Evolutionary conservation across 2,888 invertebrate genomes (phyloP).

Genomic region (Philopedon plagiatum): DNA sequence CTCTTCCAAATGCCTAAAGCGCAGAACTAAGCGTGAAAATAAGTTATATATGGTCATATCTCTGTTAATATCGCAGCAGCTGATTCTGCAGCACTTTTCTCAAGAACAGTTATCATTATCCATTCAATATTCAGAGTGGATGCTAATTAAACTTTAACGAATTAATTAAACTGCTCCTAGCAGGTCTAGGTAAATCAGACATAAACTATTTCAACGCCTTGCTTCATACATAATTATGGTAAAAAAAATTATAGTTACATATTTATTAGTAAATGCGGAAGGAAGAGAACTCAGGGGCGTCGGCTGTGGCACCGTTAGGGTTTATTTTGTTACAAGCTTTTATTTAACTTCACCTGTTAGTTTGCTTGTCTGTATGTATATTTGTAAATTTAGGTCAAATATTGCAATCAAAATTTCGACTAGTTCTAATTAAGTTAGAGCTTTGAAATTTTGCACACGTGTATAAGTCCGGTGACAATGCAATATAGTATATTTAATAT

Average conservation of each 20-base stretch:
- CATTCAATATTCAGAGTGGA: background rate
- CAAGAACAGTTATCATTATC: background rate
- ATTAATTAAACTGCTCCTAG: background rate
- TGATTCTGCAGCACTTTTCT: background rate
- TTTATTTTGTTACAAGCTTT: no score
- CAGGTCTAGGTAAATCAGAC: background rate
- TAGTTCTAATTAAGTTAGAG: no score
- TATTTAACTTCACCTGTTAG: no score
- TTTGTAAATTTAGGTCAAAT: no score
- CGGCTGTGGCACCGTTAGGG: no score
- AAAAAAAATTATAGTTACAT: background rate
- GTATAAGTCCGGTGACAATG: no score
- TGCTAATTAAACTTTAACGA: background rate
- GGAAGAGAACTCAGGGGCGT: background rate
- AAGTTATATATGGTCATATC: background rate
- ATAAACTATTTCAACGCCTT: conserved; percentile 16
- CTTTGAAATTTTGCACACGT: no score
- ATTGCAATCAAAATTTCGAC: no score
- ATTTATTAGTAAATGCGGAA: background rate
- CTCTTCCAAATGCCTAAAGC: background rate
- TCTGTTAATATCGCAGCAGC: background rate
- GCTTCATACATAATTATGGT: conserved; percentile 1
- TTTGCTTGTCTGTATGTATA: no score
- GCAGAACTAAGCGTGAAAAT: background rate
- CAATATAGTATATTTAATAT: no score